These are phyloP conservation scores for Siniperca scherzeri DNA, from an alignment of 2,797 vertebrate species.

Conservation along the genomic window DNA sequence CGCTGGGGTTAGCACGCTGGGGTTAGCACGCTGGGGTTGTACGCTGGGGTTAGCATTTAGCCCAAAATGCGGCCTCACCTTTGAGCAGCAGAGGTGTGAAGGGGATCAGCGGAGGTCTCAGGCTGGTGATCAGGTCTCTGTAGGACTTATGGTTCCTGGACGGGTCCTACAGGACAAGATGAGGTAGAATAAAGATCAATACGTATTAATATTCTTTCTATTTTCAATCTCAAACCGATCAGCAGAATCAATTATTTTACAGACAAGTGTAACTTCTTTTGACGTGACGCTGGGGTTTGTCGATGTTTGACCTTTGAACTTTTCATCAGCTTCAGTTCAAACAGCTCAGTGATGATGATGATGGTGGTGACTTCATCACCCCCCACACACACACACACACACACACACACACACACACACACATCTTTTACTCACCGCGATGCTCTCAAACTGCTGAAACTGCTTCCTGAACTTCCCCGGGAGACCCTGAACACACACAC, in stretches of 20 bases:
- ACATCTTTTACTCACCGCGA: constrained; percentile 87
- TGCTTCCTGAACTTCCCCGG: constrained; percentile 98
- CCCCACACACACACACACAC: no score
- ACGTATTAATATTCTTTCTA: not conserved
- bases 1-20: no score
- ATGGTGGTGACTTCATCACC: not conserved
- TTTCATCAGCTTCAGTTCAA: no score
- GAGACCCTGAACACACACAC: constrained; percentile 87
- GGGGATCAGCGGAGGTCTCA: constrained; percentile 94
- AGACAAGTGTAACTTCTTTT: no score
- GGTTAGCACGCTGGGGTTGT: no score
- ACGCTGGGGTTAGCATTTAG: no score
- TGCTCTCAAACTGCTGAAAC: constrained; percentile 95
- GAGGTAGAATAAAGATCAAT: not conserved
- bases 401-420: no score
- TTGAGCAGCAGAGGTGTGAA: constrained; percentile 96
- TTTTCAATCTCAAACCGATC: no score
- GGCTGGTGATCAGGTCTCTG: constrained; percentile 93
- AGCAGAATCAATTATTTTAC: no score
- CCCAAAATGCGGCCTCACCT: constrained; percentile 78
- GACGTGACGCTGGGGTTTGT: no score
- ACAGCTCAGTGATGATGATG: not conserved
- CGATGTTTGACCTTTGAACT: no score
- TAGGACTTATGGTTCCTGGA: constrained; percentile 97
- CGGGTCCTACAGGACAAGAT: constrained; percentile 86